A percentile compares a stretch with the other conserved stretches of the same genome.
phyloP scores from a whole-genome alignment of 2,113 vertebrate species.

The Limanda limanda region DNA sequence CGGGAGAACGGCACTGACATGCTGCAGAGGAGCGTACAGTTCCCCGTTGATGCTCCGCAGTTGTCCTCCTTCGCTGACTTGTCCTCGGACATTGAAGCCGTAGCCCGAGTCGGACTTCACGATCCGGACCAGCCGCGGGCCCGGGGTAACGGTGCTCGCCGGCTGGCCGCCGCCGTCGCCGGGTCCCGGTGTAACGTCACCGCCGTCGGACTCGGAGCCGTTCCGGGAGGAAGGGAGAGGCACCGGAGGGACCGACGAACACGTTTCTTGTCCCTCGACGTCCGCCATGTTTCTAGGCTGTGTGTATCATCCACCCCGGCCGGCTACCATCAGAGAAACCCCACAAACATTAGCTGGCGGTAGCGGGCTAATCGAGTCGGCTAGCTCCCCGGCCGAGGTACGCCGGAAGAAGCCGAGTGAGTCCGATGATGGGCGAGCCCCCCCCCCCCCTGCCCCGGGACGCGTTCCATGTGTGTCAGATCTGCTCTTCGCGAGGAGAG shows the following conservation, averaged over 20 bases:
- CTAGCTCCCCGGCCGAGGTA: slow-evolving; percentile 60
- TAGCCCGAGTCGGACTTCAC: slow-evolving; percentile 96
- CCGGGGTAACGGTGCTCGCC: slow-evolving; percentile 78
- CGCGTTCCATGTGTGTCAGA: slow-evolving; percentile 45
- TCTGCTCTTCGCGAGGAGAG: no score
- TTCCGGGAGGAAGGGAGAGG: slow-evolving; percentile 66
- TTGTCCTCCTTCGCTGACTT: slow-evolving; percentile 96
- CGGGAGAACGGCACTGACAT: slow-evolving; percentile 94
- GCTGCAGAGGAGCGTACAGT: slow-evolving; percentile 96
- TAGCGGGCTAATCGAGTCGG: slow-evolving; percentile 69
- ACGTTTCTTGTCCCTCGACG: slow-evolving; percentile 73
- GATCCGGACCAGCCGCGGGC: slow-evolving; percentile 92
- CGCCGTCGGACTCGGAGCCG: slow-evolving; percentile 71
- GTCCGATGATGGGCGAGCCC: slow-evolving; percentile 54
- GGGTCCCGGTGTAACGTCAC: slow-evolving; percentile 65
- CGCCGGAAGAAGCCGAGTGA: slow-evolving; percentile 63
- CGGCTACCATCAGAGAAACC: slow-evolving; percentile 18
- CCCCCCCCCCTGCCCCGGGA: no score
- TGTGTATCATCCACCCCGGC: slow-evolving; percentile 56
- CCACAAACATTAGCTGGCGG: slow-evolving; percentile 69
- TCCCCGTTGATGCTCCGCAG: slow-evolving; percentile 97
- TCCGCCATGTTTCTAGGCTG: slow-evolving; percentile 76
- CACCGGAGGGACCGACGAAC: slow-evolving; percentile 61
- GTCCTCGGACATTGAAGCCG: slow-evolving; percentile 95
- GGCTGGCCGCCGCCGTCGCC: slow-evolving; percentile 67